A percentile compares a stretch with the other conserved stretches of the same genome.
These are phyloP conservation scores for Nothobranchius furzeri DNA, from an alignment of 2,113 vertebrate genomes.

Conservation along the genomic window DNA sequence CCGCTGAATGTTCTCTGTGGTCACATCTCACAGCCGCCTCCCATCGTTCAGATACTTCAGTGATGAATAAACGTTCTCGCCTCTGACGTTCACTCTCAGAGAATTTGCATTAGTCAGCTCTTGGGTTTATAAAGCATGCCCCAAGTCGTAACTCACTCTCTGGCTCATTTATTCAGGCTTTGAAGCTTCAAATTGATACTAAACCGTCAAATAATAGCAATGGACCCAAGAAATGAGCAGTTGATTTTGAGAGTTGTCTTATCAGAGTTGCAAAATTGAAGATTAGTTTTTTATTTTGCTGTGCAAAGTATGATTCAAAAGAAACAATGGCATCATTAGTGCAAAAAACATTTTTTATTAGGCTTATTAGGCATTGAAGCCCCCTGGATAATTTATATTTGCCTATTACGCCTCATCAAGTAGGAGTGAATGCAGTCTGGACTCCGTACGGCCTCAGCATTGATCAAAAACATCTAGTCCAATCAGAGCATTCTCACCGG, in stretches of 20 bases:
- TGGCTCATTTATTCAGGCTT: not conserved
- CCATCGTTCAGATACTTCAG: not conserved
- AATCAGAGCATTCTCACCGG: too few species aligned
- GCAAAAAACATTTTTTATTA: too few species aligned
- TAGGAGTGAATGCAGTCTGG: too few species aligned
- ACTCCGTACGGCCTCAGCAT: too few species aligned
- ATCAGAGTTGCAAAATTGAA: not conserved
- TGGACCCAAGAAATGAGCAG: not conserved
- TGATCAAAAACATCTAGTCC: too few species aligned
- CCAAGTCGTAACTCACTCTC: not conserved
- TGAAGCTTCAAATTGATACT: not conserved
- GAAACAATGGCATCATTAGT: not conserved
- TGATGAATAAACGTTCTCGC: conserved; percentile 1
- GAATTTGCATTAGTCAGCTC: not conserved
- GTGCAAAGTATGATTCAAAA: not conserved
- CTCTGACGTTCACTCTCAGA: not conserved
- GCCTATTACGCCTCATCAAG: too few species aligned
- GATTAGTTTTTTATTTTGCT: not conserved
- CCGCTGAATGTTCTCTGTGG: conserved; percentile 1
- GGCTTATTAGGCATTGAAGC: too few species aligned
- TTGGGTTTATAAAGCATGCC: not conserved
- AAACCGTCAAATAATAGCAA: not conserved
- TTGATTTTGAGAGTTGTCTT: not conserved
- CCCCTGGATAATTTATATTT: too few species aligned
- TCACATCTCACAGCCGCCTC: not conserved